Percentiles rank a stretch among this genome's conserved stretches.
Evolutionary conservation across 2,113 vertebrate species (phyloP).

Genomic region (Sisor rabdophorus): DNA sequence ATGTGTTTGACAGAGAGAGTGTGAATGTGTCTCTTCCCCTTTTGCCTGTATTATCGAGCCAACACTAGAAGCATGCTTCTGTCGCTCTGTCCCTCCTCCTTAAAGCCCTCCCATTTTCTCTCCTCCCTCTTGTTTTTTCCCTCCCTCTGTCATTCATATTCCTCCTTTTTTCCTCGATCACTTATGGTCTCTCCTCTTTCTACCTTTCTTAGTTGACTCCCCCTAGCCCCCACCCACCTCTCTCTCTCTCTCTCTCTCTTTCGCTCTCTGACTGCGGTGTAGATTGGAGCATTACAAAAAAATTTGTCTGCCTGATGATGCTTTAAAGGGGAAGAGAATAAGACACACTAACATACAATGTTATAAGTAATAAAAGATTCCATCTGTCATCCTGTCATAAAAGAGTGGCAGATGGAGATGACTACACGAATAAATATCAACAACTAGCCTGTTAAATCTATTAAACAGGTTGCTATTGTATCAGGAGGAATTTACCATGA

Average conservation of each 20-base stretch:
- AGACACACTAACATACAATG: neutral
- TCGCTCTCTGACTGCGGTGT: conserved; percentile 17
- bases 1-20: conserved; percentile 37
- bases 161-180: conserved; percentile 32
- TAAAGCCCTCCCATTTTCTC: conserved; percentile 35
- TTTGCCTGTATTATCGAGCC: conserved; percentile 58
- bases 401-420: neutral
- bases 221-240: conserved; percentile 3
- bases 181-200: conserved; percentile 39
- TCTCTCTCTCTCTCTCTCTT: conserved; percentile 25
- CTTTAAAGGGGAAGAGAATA: conserved; percentile 48
- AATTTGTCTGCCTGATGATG: conserved; percentile 42
- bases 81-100: conserved; percentile 50
- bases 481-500: no score
- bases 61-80: conserved; percentile 60
- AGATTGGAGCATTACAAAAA: conserved; percentile 41
- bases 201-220: conserved; percentile 14
- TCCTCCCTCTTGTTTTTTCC: conserved; percentile 19
- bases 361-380: no score
- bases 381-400: neutral
- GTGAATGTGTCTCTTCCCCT: conserved; percentile 46
- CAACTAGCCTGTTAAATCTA: neutral
- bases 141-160: conserved; percentile 33
- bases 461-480: no score
- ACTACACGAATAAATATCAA: neutral